Conservation (phyloP, 2,888 invertebrate genomes). For the Patella caerulea region DNA sequence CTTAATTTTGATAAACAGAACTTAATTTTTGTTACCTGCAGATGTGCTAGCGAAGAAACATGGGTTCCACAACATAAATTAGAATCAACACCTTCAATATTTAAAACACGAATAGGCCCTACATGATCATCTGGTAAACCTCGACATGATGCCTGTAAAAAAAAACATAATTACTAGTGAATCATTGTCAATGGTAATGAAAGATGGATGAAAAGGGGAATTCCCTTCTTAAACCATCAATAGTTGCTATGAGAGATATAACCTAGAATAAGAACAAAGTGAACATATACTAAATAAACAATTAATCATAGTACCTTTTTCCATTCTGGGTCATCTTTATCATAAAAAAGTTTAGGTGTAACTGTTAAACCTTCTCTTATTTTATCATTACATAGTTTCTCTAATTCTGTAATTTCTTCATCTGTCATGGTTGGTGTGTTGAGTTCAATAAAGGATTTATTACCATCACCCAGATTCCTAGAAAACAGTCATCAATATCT, state of each 20-base stretch:
- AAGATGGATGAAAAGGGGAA: background rate
- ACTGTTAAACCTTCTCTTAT: slow-evolving; percentile 80
- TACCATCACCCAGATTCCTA: slow-evolving; percentile 81
- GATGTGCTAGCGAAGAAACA: slow-evolving; percentile 80
- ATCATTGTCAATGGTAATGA: background rate
- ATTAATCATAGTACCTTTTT: slow-evolving; percentile 62
- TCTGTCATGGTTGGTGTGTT: slow-evolving; percentile 65
- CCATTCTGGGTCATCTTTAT: slow-evolving; percentile 77
- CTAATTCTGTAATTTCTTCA: slow-evolving; percentile 72
- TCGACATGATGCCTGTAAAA: slow-evolving; percentile 77
- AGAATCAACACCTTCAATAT: slow-evolving; percentile 83
- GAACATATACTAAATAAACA: too few relatives aligned
- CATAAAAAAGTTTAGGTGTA: slow-evolving; percentile 77
- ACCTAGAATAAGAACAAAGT: background rate
- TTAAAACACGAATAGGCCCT: slow-evolving; percentile 83
- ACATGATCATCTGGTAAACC: slow-evolving; percentile 86
- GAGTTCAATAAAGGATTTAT: slow-evolving; percentile 82
- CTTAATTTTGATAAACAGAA: too few relatives aligned
- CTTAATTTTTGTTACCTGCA: slow-evolving; percentile 68
- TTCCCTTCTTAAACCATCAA: too few relatives aligned
- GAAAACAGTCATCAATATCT: slow-evolving; percentile 6
- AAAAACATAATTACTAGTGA: background rate
- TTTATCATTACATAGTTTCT: slow-evolving; percentile 79
- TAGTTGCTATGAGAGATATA: too few relatives aligned
- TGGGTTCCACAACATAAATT: slow-evolving; percentile 93